Conservation (phyloP, 2,113 vertebrate species). For the Leucoraja erinaceus region DNA sequence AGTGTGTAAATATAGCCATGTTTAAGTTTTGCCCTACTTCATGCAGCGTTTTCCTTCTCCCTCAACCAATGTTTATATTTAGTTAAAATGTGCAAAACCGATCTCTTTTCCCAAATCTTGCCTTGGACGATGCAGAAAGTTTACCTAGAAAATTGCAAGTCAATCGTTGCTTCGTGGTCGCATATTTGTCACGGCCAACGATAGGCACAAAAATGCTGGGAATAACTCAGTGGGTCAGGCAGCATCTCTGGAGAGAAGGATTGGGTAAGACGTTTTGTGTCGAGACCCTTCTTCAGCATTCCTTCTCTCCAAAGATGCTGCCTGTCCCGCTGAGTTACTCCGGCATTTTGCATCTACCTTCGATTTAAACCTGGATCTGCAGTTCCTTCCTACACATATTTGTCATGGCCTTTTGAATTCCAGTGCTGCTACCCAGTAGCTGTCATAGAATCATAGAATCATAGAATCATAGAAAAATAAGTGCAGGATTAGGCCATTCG, state of each 20-base stretch:
- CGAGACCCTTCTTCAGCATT: no score
- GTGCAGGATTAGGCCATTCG: no score
- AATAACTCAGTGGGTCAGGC: no score
- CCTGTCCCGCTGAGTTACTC: no score
- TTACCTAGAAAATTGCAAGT: background rate
- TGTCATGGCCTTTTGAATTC: background rate
- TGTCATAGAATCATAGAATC: background rate
- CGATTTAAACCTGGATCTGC: no score
- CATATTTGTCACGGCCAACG: background rate
- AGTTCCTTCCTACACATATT: no score
- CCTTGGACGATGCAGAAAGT: background rate
- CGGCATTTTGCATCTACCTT: no score
- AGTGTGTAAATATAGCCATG: slow-evolving; percentile 23
- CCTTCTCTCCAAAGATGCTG: no score
- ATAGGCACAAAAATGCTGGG: no score
- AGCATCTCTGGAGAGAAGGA: no score
- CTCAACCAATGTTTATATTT: background rate
- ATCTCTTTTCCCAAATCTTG: background rate
- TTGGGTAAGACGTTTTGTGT: no score
- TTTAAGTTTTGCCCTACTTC: background rate
- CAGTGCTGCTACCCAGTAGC: background rate
- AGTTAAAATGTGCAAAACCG: background rate
- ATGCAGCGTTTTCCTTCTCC: background rate
- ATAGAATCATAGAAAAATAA: no score
- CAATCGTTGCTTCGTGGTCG: background rate